Percentiles rank a stretch among this genome's conserved stretches.
Evolutionary conservation across 2,113 vertebrate genomes (phyloP).

Genomic region (Tachysurus fulvidraco): DNA sequence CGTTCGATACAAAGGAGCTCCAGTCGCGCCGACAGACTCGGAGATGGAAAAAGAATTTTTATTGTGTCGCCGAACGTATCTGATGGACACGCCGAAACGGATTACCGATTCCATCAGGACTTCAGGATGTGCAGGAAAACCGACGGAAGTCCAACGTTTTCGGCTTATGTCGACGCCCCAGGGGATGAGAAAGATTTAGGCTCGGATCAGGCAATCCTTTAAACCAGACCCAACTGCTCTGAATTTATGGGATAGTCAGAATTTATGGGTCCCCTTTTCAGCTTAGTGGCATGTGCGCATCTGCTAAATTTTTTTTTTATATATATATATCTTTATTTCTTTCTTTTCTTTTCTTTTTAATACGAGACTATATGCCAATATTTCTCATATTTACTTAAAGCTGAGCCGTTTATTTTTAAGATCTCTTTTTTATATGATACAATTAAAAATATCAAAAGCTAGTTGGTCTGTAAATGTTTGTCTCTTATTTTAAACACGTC

Average conservation of each 20-base stretch:
- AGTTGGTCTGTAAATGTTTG: neutral
- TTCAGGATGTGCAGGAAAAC: slow-evolving; percentile 26
- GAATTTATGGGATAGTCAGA: slow-evolving; percentile 28
- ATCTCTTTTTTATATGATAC: neutral
- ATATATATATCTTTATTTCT: too few relatives aligned
- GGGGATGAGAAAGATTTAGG: slow-evolving; percentile 36
- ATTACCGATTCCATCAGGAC: slow-evolving; percentile 50
- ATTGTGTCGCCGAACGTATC: slow-evolving; percentile 16
- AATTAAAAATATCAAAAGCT: neutral
- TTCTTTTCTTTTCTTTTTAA: too few relatives aligned
- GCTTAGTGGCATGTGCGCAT: slow-evolving; percentile 29
- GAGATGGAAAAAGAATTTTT: neutral
- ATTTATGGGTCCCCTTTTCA: slow-evolving; percentile 25
- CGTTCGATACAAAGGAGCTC: slow-evolving; percentile 48
- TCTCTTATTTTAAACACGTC: neutral
- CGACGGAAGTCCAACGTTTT: slow-evolving; percentile 33
- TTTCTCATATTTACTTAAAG: neutral
- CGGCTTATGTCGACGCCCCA: slow-evolving; percentile 42
- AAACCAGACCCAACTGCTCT: slow-evolving; percentile 50
- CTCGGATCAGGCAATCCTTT: slow-evolving; percentile 46
- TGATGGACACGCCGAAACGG: slow-evolving; percentile 46
- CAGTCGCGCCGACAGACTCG: slow-evolving; percentile 47
- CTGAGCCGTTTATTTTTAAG: neutral
- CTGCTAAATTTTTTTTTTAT: neutral
- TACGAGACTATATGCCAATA: neutral